phyloP scores from a whole-genome alignment of 2,888 invertebrate species.

The Malthinus flaveolus region DNA sequence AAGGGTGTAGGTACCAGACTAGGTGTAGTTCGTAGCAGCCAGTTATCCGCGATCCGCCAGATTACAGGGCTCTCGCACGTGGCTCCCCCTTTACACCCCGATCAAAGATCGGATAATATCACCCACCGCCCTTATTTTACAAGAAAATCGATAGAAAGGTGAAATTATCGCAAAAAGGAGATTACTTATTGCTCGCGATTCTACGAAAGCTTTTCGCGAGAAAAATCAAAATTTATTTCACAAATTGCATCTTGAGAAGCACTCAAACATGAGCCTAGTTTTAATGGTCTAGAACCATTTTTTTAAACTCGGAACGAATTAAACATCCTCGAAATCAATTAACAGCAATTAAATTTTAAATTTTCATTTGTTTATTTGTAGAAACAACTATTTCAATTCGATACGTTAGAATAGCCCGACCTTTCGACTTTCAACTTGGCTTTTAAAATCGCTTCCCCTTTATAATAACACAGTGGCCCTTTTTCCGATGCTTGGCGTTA shows the following conservation, averaged over 20 bases:
- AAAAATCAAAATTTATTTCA: too few relatives aligned
- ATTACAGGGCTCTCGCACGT: conserved; percentile 44
- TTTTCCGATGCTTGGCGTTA: conserved; percentile 29
- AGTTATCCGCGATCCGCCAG: conserved; percentile 45
- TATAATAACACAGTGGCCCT: conserved; percentile 29
- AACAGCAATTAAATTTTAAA: too few relatives aligned
- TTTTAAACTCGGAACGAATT: background rate
- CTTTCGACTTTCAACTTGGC: conserved; percentile 15
- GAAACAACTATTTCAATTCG: too few relatives aligned
- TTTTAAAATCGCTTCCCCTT: conserved; percentile 25
- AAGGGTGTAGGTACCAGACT: conserved; percentile 46
- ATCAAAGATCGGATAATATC: conserved; percentile 29
- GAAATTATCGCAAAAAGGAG: background rate
- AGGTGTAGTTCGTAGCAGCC: conserved; percentile 45
- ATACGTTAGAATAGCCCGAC: conserved; percentile 8
- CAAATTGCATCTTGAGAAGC: background rate
- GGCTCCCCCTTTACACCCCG: conserved; percentile 22
- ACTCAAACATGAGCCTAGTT: background rate
- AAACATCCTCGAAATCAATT: too few relatives aligned
- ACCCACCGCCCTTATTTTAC: conserved; percentile 16
- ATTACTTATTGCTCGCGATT: too few relatives aligned
- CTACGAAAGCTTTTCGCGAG: too few relatives aligned
- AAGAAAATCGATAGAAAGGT: conserved; percentile 16
- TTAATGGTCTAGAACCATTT: background rate
- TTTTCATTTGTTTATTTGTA: too few relatives aligned